These are phyloP conservation scores for Molossus alvarezi DNA, from an alignment of 2,797 vertebrate genomes.

Conservation along the genomic window DNA sequence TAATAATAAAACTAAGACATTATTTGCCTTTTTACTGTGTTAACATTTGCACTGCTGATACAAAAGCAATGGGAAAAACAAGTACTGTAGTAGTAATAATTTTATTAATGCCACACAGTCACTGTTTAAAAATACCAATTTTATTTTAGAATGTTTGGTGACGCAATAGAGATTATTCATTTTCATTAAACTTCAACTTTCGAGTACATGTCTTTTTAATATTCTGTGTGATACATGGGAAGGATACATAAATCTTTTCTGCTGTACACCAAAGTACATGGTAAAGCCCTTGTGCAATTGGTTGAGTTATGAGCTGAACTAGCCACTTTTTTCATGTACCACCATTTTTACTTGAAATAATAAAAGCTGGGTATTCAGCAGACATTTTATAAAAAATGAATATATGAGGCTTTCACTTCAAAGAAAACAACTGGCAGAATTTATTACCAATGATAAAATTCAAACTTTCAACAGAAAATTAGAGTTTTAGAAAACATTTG, in stretches of 20 bases:
- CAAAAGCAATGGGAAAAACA: slow-evolving; percentile 34
- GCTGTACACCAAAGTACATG: not conserved
- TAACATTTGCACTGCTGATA: not conserved
- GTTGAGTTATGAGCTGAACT: slow-evolving; percentile 20
- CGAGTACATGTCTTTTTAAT: slow-evolving; percentile 31
- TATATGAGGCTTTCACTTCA: not conserved
- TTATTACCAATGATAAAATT: slow-evolving; percentile 52
- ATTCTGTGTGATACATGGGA: slow-evolving; percentile 33
- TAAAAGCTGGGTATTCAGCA: slow-evolving; percentile 42
- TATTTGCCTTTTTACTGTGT: slow-evolving; percentile 23
- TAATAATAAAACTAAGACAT: slow-evolving; percentile 55
- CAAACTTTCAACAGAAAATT: slow-evolving; percentile 62
- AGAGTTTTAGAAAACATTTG: slow-evolving; percentile 14
- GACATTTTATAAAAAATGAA: slow-evolving; percentile 57
- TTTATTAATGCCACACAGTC: not conserved
- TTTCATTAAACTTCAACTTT: slow-evolving; percentile 28
- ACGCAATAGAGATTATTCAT: slow-evolving; percentile 2
- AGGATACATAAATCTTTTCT: not conserved
- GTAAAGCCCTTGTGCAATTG: not conserved
- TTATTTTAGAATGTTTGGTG: slow-evolving; percentile 17
- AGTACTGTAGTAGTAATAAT: not conserved
- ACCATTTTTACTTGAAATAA: slow-evolving; percentile 52
- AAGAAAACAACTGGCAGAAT: slow-evolving; percentile 14
- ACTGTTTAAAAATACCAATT: slow-evolving; percentile 3
- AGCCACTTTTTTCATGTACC: slow-evolving; percentile 34